Base-by-base conservation (phyloP, 2,888 invertebrate genomes). In the Orchesella flavescens region DNA sequence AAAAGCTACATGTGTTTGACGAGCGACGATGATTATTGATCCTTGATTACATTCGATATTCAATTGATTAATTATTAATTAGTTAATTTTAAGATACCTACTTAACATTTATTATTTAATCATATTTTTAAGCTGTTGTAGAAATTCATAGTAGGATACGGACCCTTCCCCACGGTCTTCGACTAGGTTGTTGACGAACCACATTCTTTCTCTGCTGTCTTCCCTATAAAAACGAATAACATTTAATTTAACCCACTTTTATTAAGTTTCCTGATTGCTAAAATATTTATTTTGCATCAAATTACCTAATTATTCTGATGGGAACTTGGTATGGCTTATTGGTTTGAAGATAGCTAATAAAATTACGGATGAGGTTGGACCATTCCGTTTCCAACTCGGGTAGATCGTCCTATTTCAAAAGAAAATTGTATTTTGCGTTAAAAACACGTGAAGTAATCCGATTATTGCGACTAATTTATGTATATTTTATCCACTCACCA, bases 91-190 rank as follows among this genome's bases (percentile, higher is more conserved):
- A 55, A 57, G 2, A 17, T 7, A 3, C 3, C 1, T 7, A 49
- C 5, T 49, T 49, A 49, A 23, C 17, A n/a, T n/a, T n/a, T 44
- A 49, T 87, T 94, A 96, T 93, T 96, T 96, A 91, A 97, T 94
- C 92, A 96, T 95, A 89, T 93, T 93, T 91, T 96, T 95, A 89
- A 97, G 92, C 92, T 98, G 97, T 91, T 99, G 98, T 90, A 99
- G 92, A 92, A 99, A 99, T 93, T 99, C 99, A 91, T 97, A 96
- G 92, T 99, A 99, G 88, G 97, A 97, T 91, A 97, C 94, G 75
- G 96, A 94, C 80, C 95, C 95, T 90, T 99, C 99, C 86, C 95
- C 94, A 89, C 98, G 93, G 91, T 99, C 99, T 91, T 99, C 99
- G 68, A 98, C 93, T 89, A 99, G 93, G 89, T 94, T 94, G 89